Base-by-base conservation (phyloP, 2,113 vertebrate genomes). In the Galemys pyrenaicus region DNA sequence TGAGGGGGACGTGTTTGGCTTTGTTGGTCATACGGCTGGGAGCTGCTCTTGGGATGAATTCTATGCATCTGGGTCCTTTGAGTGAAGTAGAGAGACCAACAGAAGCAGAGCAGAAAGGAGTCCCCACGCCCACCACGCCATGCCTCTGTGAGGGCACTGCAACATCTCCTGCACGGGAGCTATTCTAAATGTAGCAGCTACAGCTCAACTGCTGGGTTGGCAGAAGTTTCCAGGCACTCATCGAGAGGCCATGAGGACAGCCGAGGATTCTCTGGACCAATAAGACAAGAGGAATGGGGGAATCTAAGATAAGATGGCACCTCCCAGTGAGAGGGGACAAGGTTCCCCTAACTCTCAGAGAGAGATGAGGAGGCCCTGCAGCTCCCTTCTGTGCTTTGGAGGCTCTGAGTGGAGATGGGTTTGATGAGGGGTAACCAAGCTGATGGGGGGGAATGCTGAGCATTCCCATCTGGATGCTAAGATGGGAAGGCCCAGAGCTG, bases 71-170 rank as follows among this genome's bases (percentile, higher is more conserved):
- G 19, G 51, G 88, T 16, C 13, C 39, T 67, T 51, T 37, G 73
- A 46, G 30, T 5, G 17, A 68, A 41, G 28, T 12, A 7, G n/a
- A 70, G 73, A n/a, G 46, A 22, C 39, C 22, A 9, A 4, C 2
- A 7, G 46, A 49, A 46, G 2, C 28, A 6, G 37, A 88, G n/a
- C 49, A 1, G 37, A 5, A 37, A 41, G 24, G 10, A 35, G 28
- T 30, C 30, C 6, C 39, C 16, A 1, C 3, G 2, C 19, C 6
- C 10, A 0, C 13, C 7, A 0, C 32, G 32, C 12, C 4, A 44
- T 0, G 12, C 32, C 30, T 73, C 68, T 0, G 1, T 0, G 20
- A 0, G 41, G 6, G 26, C 41, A 11, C 37, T 24, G 0, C 0
- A 20, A 2, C 4, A 3, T 41, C 28, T 51, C 32, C 54, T 9